Conservation (phyloP, 2,888 invertebrate species). For the Sphaerophoria rueppellii region DNA sequence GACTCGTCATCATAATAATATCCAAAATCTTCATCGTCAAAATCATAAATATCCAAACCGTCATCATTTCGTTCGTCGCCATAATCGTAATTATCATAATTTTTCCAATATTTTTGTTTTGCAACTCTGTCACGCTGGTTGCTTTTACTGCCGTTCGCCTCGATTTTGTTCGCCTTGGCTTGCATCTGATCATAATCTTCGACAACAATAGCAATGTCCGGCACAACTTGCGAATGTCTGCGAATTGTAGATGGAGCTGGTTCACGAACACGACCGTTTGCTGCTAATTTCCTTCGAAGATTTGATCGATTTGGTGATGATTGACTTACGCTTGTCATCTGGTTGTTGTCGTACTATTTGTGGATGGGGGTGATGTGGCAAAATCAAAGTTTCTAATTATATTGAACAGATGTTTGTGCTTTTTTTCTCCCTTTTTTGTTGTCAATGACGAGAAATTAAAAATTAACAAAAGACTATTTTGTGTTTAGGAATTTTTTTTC, state of each 20-base stretch:
- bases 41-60: constrained; percentile 60
- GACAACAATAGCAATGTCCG: constrained; percentile 65
- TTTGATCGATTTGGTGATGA: constrained; percentile 49
- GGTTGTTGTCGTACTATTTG: background rate
- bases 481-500: too few species aligned
- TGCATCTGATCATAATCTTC: constrained; percentile 65
- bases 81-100: constrained; percentile 65
- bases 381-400: too few species aligned
- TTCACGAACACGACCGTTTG: constrained; percentile 49
- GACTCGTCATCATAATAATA: constrained; percentile 67
- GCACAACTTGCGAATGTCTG: constrained; percentile 36
- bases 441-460: too few species aligned
- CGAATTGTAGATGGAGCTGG: constrained; percentile 29
- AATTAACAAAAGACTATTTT: too few species aligned
- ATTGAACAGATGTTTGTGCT: background rate
- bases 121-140: constrained; percentile 44
- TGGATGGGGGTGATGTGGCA: background rate
- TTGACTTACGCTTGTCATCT: constrained; percentile 55
- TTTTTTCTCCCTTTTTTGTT: background rate
- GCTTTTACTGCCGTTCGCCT: background rate
- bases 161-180: constrained; percentile 23
- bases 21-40: constrained; percentile 66
- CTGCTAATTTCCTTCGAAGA: constrained; percentile 57
- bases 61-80: constrained; percentile 53
- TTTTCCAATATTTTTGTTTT: constrained; percentile 54